phyloP scores from a whole-genome alignment of 2,888 invertebrate genomes.

The Adelphocoris suturalis region DNA sequence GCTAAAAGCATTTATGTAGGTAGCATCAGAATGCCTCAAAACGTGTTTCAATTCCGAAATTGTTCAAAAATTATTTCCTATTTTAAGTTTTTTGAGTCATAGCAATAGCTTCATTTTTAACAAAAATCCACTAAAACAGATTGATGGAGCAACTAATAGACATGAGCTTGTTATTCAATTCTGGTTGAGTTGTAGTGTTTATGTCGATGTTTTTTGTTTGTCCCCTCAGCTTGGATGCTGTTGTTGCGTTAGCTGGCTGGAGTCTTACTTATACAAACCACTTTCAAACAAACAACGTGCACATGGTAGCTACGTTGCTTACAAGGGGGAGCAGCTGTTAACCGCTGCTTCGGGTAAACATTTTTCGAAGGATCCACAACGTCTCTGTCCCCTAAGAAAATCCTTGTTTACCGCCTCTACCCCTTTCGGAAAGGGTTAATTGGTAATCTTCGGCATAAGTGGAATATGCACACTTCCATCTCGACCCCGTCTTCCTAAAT shows the following conservation, averaged over 20 bases:
- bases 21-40: no score
- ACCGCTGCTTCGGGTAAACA: constrained; percentile 47
- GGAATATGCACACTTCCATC: constrained; percentile 44
- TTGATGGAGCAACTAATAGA: no score
- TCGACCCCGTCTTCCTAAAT: constrained; percentile 1
- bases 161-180: no score
- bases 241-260: not conserved
- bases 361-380: constrained; percentile 5
- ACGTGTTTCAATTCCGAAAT: no score
- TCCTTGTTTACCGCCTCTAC: constrained; percentile 57
- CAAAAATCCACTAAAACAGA: no score
- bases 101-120: no score
- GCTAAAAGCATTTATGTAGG: no score
- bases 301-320: constrained; percentile 47
- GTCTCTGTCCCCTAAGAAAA: constrained; percentile 35
- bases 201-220: not conserved
- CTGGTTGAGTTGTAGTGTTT: not conserved
- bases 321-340: constrained; percentile 59
- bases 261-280: not conserved
- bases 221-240: not conserved
- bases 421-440: constrained; percentile 51
- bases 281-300: constrained; percentile 28
- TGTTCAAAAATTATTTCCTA: no score
- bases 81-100: no score
- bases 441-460: constrained; percentile 46